Percentiles rank a stretch among this genome's conserved stretches.
Evolutionary conservation across 2,113 vertebrate species (phyloP).

Genomic region (Psettodes erumei): DNA sequence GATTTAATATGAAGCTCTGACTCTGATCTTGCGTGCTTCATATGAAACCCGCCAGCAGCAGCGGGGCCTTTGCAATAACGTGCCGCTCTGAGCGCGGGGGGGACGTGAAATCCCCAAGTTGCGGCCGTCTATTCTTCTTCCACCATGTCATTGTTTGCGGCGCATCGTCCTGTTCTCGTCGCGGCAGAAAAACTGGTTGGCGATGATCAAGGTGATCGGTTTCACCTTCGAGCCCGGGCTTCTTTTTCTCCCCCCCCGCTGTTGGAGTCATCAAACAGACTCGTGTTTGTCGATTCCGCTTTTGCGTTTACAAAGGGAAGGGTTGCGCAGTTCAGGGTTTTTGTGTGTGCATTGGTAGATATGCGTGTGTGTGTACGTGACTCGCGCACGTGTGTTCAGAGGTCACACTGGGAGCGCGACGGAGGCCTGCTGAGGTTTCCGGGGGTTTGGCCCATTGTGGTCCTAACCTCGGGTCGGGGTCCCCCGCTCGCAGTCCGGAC

Average conservation of each 20-base stretch:
- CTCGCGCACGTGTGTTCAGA: too few relatives aligned
- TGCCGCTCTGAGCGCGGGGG: conserved; percentile 14
- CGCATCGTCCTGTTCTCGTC: conserved; percentile 37
- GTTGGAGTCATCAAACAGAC: background rate
- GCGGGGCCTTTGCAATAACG: conserved; percentile 26
- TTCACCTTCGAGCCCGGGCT: conserved; percentile 41
- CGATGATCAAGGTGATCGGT: conserved; percentile 26
- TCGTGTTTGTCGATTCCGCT: conserved; percentile 32
- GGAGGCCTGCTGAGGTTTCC: conserved; percentile 61
- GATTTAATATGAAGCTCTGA: conserved; percentile 17
- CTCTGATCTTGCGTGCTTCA: conserved; percentile 35
- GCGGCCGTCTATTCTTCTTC: conserved; percentile 44
- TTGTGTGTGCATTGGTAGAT: conserved; percentile 1
- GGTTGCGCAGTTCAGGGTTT: conserved; percentile 1
- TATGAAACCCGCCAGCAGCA: conserved; percentile 26
- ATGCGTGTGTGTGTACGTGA: conserved; percentile 9
- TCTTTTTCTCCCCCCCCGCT: conserved; percentile 17
- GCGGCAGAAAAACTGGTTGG: conserved; percentile 68
- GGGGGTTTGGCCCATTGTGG: conserved; percentile 60
- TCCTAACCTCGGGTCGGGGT: conserved; percentile 64
- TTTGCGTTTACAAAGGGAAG: conserved; percentile 1
- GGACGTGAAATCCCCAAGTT: conserved; percentile 44
- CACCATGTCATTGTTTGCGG: conserved; percentile 49
- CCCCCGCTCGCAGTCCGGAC: conserved; percentile 52
- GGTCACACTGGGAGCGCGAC: conserved; percentile 57